Evolutionary conservation across 1,140 invertebrate genomes (phyloP), one percentile per base, ranked within the genome.

Genomic region (Leptopilina clavipes): DNA sequence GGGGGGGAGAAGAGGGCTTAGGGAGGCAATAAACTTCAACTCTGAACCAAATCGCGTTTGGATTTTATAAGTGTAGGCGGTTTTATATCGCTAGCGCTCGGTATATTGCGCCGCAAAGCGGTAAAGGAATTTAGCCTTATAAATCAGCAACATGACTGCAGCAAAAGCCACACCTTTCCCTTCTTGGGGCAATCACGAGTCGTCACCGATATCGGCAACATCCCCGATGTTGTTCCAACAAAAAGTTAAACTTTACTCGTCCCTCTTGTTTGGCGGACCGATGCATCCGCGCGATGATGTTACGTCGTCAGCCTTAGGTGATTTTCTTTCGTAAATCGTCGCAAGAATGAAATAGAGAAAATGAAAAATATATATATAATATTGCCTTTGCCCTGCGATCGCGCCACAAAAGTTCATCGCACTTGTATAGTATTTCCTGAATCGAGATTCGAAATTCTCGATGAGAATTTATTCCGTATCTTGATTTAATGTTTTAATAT

Each of bases 91-190:
- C 75, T 81, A 77, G 79, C 78, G 73, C 74, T 81, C 25, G 73
- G 17, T 65, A 19, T 37, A 17, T 12, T 31, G 54, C 73, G 40
- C 45, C 25, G 75, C 71, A 45, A 37, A 72, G 25, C 72, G 59
- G 72, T 70, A 52, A 73, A 76, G 70, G 71, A 76, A 72, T 72
- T 76, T 71, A 72, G 79, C 72, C 78, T 90, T 90, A 91, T 91
- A 91, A 91, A 91, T 91, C 89, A 91, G 88, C 86, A 82, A 88
- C 89, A 90, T 86, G 89, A 90, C 86, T 89, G 84, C 78, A 79
- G 84, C 77, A 79, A 40, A n/a, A 80, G 88, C 89, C 90, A 90
- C 90, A 90, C 90, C 90, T 91, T 91, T 91, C 89, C 89, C 89
- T 90, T 91, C 90, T 90, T 89, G 82, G 84, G 88, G 88, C 88